A percentile compares a stretch with the other conserved stretches of the same genome.
Evolutionary conservation across 2,113 vertebrate genomes (phyloP).

Genomic region (Neodon shergylaensis): DNA sequence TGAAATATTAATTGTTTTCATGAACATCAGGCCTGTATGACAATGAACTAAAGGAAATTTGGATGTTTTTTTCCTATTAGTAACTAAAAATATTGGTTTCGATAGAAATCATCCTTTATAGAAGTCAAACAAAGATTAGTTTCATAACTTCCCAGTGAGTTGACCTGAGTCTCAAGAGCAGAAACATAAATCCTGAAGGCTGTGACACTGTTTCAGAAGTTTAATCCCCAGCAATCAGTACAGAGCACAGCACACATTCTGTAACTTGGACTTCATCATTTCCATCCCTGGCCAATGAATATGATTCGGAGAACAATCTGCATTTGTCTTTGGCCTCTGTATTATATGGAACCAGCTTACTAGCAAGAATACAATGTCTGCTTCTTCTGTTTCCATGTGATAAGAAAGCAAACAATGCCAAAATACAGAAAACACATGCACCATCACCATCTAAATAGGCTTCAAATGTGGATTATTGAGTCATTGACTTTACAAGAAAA

Average conservation of each 20-base stretch:
- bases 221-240: not conserved
- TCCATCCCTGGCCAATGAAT: not conserved
- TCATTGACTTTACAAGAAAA: constrained; percentile 56
- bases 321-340: not conserved
- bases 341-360: not conserved
- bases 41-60: not conserved
- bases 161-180: constrained; percentile 8
- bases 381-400: not conserved
- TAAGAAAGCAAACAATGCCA: not conserved
- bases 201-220: not conserved
- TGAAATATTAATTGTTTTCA: not conserved
- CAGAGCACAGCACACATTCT: not conserved
- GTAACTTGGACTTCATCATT: not conserved
- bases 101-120: not conserved
- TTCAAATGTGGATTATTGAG: not conserved
- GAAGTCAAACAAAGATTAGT: not conserved
- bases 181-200: constrained; percentile 41
- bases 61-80: not conserved
- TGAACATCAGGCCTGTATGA: not conserved
- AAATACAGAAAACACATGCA: not conserved
- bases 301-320: not conserved
- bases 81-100: constrained; percentile 13
- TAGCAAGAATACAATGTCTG: not conserved
- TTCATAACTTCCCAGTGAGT: not conserved
- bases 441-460: not conserved